Conservation (phyloP, 1,140 invertebrate genomes). For the Tetranychus cinnabarinus region DNA sequence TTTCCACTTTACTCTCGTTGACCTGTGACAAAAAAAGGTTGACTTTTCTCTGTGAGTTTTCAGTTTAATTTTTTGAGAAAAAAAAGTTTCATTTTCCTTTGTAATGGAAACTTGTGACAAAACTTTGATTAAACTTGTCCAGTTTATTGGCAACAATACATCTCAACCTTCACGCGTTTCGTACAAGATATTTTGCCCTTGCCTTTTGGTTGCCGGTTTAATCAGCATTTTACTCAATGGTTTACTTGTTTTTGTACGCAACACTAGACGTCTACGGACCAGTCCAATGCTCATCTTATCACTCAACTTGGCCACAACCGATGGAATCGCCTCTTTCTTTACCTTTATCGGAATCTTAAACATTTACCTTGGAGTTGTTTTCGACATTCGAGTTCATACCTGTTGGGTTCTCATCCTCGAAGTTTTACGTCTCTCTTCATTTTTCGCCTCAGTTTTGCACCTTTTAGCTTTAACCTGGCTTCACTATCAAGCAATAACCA, state of each 20-base stretch:
- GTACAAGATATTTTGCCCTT: neutral
- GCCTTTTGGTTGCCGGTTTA: constrained; percentile 3
- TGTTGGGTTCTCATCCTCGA: constrained; percentile 25
- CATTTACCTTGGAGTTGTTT: constrained; percentile 22
- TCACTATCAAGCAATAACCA: constrained; percentile 36
- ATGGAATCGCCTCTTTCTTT: constrained; percentile 29
- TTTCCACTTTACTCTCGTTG: too few relatives aligned
- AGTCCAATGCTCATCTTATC: constrained; percentile 30
- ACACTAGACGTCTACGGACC: constrained; percentile 17
- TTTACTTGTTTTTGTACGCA: constrained; percentile 2
- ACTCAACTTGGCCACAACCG: constrained; percentile 32
- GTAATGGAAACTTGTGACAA: neutral
- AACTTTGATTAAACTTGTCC: too few relatives aligned
- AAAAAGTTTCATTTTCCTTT: neutral
- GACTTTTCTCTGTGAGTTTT: too few relatives aligned
- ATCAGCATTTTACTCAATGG: constrained; percentile 5
- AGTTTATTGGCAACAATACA: neutral
- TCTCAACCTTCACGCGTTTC: neutral
- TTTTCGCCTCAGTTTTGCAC: constrained; percentile 35
- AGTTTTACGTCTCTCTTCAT: constrained; percentile 27
- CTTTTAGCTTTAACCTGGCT: constrained; percentile 37
- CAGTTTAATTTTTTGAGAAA: neutral
- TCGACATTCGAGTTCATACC: constrained; percentile 9
- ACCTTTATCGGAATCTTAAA: constrained; percentile 29
- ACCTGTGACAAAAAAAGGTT: too few relatives aligned